Conservation (phyloP, 2,113 vertebrate species). For the Eclectus roratus region DNA sequence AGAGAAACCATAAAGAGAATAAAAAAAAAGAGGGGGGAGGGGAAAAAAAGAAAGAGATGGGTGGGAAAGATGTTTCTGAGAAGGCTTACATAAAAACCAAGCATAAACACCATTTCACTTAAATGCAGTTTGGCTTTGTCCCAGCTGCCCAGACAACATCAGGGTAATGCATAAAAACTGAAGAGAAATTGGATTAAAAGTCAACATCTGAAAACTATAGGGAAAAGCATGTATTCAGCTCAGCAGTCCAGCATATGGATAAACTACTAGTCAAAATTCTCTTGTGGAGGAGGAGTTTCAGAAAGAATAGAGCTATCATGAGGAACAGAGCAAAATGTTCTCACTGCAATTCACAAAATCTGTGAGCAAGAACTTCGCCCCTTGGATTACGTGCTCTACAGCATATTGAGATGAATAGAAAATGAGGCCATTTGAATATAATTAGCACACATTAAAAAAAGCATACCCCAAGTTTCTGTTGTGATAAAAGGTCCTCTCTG, state of each 20-base stretch:
- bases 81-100: neutral
- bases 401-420: conserved; percentile 6
- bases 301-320: neutral
- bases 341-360: neutral
- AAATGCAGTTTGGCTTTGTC: neutral
- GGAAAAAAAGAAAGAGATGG: neutral
- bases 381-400: neutral
- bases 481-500: conserved; percentile 78
- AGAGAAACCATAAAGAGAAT: neutral
- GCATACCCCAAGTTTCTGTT: conserved; percentile 85
- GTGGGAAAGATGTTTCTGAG: neutral
- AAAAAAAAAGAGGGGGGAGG: neutral
- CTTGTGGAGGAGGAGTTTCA: neutral
- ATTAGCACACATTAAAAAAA: conserved; percentile 1
- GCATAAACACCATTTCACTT: neutral
- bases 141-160: neutral
- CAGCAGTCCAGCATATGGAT: neutral
- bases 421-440: neutral
- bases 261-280: neutral
- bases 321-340: neutral
- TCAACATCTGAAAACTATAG: neutral
- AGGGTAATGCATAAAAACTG: neutral
- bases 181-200: conserved; percentile 30
- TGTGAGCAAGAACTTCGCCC: neutral
- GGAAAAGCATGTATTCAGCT: neutral